Evolutionary conservation across 2,888 invertebrate genomes (phyloP), one percentile per base, ranked within the genome.

Genomic region (Lepeophtheirus nordmannii): DNA sequence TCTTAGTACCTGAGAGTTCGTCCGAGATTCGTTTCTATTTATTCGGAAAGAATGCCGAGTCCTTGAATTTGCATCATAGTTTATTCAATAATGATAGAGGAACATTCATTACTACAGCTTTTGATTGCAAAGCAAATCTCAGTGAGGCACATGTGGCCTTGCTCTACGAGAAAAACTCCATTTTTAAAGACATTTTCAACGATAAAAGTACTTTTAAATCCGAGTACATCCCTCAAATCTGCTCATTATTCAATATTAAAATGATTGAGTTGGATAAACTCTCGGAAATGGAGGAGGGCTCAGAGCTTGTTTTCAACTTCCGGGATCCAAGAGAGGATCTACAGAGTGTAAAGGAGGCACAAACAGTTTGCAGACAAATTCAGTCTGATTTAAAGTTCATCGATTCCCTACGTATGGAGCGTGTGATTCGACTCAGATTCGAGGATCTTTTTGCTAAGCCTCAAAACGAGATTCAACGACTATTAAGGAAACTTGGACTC

Each of bases 141-240:
- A 5, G 3, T n/a, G 53, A 46, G 53, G 14, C 53, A 1, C 2
- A 46, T 5, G n/a, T 46, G 17, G 1, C n/a, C 53, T n/a, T 46
- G 53, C 2, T 46, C 53, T 46, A n/a, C 53, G n/a, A 46, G 8
- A 46, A 17, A 17, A 46, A 46, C 8, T 46, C 53, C 17, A 46
- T 46, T n/a, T 46, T 46, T 46, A 46, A 46, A 46, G 53, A 46
- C 53, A 46, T 46, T 46, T 30, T 46, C 8, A 46, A 14, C 53
- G 53, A 46, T 14, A n/a, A n/a, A 17, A 46, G 17, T 14, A 46
- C 14, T 46, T 17, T 46, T 14, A 46, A 17, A 46, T 46, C 53
- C 5, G 53, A 46, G 17, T 46, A 46, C 53, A 14, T 46, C 1
- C 53, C 53, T 1, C 17, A 14, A 14, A 46, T 46, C 17, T 46